Percentiles rank a stretch among this genome's conserved stretches.
These are phyloP conservation scores for Polydrusus tereticollis DNA, from an alignment of 2,888 invertebrate species.

Conservation along the genomic window DNA sequence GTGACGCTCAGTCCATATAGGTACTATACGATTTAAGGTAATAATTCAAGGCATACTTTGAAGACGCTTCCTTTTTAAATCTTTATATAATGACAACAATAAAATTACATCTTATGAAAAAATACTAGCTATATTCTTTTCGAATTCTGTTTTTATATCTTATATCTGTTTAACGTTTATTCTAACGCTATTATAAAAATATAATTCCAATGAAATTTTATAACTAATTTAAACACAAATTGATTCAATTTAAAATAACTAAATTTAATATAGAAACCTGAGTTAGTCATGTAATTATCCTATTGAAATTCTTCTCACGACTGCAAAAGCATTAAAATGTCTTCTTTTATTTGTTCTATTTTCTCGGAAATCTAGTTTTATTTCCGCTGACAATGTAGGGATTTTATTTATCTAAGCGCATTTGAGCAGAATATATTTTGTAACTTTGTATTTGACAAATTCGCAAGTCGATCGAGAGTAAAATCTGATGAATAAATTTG, in stretches of 20 bases:
- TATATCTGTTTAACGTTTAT: too few relatives aligned
- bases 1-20: too few relatives aligned
- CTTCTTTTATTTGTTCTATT: neutral
- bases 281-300: neutral
- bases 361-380: neutral
- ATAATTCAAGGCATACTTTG: too few relatives aligned
- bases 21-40: too few relatives aligned
- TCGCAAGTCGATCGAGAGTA: neutral
- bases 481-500: too few relatives aligned
- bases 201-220: neutral
- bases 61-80: too few relatives aligned
- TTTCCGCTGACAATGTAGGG: neutral
- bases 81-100: too few relatives aligned
- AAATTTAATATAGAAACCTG: neutral
- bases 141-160: too few relatives aligned
- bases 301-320: neutral
- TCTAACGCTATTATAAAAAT: too few relatives aligned
- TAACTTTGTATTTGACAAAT: neutral
- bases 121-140: too few relatives aligned
- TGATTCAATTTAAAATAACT: neutral
- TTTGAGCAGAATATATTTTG: neutral
- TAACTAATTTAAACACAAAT: neutral
- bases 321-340: neutral
- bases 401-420: neutral
- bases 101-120: too few relatives aligned